Percentiles rank a stretch among this genome's conserved stretches.
Evolutionary conservation across 1,140 invertebrate species (phyloP).

Genomic region (Papilio helenus): DNA sequence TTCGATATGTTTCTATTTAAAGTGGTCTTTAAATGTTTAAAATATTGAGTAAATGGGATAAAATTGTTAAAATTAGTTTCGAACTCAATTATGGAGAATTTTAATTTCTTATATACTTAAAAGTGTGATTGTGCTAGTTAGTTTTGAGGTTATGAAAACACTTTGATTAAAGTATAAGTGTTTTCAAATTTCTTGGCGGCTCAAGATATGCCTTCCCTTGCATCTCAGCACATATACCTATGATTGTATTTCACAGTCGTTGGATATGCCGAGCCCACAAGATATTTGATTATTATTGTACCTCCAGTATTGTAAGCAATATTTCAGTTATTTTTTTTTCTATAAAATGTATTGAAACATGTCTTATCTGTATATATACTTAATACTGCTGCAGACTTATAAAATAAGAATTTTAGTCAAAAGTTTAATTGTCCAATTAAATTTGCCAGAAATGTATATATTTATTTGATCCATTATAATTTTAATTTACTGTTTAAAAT

Average conservation of each 20-base stretch:
- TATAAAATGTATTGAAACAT: neutral
- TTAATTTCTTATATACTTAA: neutral
- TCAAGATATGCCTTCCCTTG: too few species aligned
- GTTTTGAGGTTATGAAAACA: neutral
- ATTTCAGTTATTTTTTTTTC: neutral
- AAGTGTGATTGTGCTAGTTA: neutral
- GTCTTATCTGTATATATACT: neutral
- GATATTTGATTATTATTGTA: too few species aligned
- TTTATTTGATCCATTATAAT: constrained; percentile 13
- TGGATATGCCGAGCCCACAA: too few species aligned
- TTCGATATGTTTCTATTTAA: neutral
- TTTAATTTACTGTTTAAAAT: constrained; percentile 5
- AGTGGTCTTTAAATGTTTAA: neutral
- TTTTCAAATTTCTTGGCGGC: neutral
- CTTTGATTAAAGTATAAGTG: neutral
- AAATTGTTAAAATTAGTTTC: neutral
- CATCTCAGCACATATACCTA: too few species aligned
- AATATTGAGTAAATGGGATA: neutral
- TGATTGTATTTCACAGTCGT: too few species aligned
- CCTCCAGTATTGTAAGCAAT: neutral
- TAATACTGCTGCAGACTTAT: neutral
- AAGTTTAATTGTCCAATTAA: constrained; percentile 11
- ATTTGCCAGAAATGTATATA: neutral
- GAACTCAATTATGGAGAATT: neutral
- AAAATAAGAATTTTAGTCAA: neutral